Evolutionary conservation across 2,888 invertebrate species (phyloP), one percentile per base, ranked within the genome.

Genomic region (Mesochorus sp.): DNA sequence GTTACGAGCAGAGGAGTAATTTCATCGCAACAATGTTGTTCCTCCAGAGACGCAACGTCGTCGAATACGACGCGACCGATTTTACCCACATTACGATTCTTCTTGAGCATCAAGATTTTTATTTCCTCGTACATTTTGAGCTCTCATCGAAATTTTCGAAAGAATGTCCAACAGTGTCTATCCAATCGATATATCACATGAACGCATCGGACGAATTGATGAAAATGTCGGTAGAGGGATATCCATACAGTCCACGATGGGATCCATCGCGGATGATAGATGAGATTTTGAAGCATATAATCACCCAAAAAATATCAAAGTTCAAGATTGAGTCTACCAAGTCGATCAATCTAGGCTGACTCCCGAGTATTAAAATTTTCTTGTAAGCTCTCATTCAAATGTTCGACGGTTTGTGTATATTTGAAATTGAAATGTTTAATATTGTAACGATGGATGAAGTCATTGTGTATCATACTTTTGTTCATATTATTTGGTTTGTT

Each of bases 151-250:
- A 83, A 12, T 94, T 94, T 87, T 94, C 94, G 4, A 91, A 91
- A 55, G 93, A 93, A 74, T 91, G 91, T 44, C 94, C 94, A 28
- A 89, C 90, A 55, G 87, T 94, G 34, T 91, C 89, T 1, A 83
- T 94, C 2, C 89, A 92, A 75, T 94, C 94, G 8, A 91, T 94
- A n/a, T 94, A 94, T 87, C 93, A 94, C 81, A 88, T 82, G 80
- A 78, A 39, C 2, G 17, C 57, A 1, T 72, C 81, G 1, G 84
- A 85, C 28, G 85, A 79, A 70, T 76, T 83, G 10, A 88, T 85
- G 64, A 81, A 64, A 19, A 80, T 81, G 66, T 17, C 31, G 44
- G 64, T 88, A 1, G 76, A 83, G 19, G 80, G 85, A 59, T 90
- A 88, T 83, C 88, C 88, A 0, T 92, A 91, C 78, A 87, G 85